A percentile compares a stretch with the other conserved stretches of the same genome.
These are phyloP conservation scores for Protula sp. DNA, from an alignment of 2,888 invertebrate species.

Conservation along the genomic window DNA sequence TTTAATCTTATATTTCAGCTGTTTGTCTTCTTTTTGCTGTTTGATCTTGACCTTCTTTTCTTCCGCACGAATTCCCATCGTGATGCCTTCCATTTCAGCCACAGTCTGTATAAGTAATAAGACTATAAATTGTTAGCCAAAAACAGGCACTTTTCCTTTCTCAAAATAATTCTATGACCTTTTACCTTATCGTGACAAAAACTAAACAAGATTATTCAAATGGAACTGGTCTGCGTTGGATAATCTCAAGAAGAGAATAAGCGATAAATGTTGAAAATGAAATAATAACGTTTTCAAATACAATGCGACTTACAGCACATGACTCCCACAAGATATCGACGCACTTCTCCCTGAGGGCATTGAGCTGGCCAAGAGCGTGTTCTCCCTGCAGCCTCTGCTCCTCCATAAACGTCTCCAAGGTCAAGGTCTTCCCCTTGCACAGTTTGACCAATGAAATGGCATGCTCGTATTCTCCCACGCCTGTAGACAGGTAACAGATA, in stretches of 20 bases:
- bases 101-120: constrained; percentile 40
- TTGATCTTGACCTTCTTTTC: constrained; percentile 18
- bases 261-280: too few relatives aligned
- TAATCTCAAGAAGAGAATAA: too few relatives aligned
- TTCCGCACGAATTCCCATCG: constrained; percentile 40
- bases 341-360: constrained; percentile 36
- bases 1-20: constrained; percentile 5
- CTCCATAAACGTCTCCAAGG: constrained; percentile 40
- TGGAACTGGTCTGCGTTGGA: too few relatives aligned
- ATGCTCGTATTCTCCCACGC: constrained; percentile 28
- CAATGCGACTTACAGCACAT: constrained; percentile 49
- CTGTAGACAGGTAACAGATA: too few relatives aligned
- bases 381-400: constrained; percentile 35
- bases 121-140: neutral
- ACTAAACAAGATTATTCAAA: too few relatives aligned
- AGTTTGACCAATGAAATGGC: constrained; percentile 38
- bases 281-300: too few relatives aligned
- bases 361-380: constrained; percentile 33
- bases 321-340: constrained; percentile 49
- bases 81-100: constrained; percentile 51
- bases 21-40: constrained; percentile 12
- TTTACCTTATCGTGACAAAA: too few relatives aligned
- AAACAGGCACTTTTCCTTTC: neutral
- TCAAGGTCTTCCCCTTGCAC: constrained; percentile 34
- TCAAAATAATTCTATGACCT: too few relatives aligned